phyloP scores from a whole-genome alignment of 1,140 invertebrate species.

The Cydia fagiglandana region DNA sequence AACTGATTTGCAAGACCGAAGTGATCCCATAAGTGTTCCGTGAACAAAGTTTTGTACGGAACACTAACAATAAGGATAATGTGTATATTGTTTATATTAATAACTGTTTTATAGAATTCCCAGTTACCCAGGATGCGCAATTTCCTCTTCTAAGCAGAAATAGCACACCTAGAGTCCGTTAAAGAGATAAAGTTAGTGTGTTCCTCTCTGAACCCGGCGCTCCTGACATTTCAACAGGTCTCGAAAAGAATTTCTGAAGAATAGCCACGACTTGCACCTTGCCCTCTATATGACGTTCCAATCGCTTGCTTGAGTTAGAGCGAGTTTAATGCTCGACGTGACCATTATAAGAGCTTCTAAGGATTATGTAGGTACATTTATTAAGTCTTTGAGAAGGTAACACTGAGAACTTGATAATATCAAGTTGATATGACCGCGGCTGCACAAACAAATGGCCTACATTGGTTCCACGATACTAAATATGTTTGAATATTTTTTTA shows the following conservation, averaged over 20 bases:
- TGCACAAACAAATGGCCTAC: too few species aligned
- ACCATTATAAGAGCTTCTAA: too few species aligned
- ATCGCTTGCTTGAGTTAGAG: neutral
- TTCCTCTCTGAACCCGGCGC: conserved; percentile 11
- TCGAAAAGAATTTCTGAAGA: conserved; percentile 29
- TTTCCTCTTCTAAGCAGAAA: neutral
- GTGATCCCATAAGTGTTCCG: too few species aligned
- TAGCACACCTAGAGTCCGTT: conserved; percentile 4
- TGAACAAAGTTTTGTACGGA: too few species aligned
- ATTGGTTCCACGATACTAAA: too few species aligned
- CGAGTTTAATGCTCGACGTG: neutral
- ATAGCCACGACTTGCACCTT: conserved; percentile 29
- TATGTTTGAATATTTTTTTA: too few species aligned
- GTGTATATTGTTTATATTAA: neutral
- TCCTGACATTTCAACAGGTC: conserved; percentile 24
- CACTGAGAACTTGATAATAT: too few species aligned
- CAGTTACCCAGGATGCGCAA: neutral
- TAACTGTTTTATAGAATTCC: neutral
- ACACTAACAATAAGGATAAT: too few species aligned
- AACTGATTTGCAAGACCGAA: too few species aligned
- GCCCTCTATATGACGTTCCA: neutral
- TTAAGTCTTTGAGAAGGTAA: too few species aligned
- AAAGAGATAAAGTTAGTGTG: conserved; percentile 20
- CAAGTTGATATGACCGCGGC: too few species aligned
- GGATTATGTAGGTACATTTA: too few species aligned